These are phyloP conservation scores for Phytoseiulus persimilis DNA, from an alignment of 2,888 invertebrate species.

Conservation along the genomic window DNA sequence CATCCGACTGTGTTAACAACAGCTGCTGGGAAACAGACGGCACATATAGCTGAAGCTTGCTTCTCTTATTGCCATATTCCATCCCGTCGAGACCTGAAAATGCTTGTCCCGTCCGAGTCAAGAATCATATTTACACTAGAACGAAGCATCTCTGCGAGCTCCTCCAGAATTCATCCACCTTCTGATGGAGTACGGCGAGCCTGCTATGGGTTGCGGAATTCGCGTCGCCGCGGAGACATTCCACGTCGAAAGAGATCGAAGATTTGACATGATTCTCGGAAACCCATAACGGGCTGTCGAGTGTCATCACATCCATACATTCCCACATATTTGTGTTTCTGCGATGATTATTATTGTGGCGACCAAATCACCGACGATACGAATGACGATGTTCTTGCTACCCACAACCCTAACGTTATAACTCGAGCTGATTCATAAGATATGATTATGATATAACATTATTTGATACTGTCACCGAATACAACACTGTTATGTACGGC, in stretches of 20 bases:
- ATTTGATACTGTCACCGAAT: background rate
- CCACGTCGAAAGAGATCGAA: too few species aligned
- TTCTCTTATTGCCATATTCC: background rate
- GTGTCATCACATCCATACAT: background rate
- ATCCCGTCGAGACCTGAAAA: background rate
- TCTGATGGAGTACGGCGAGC: too few species aligned
- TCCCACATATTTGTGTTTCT: background rate
- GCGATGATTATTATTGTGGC: background rate
- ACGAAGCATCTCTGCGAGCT: too few species aligned
- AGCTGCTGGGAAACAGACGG: background rate
- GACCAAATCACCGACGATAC: background rate
- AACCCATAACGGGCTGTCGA: background rate
- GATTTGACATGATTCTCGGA: background rate
- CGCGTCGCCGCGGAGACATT: too few species aligned
- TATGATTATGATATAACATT: background rate
- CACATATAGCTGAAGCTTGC: background rate
- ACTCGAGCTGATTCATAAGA: background rate
- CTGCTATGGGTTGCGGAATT: too few species aligned
- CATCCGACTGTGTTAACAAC: background rate
- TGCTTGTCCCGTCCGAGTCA: background rate
- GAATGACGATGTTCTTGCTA: background rate
- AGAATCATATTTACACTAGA: too few species aligned
- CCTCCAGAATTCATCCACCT: too few species aligned
- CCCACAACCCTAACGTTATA: background rate
- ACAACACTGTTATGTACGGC: background rate